These are phyloP conservation scores for Abramis brama DNA, from an alignment of 2,113 vertebrate genomes.

Conservation along the genomic window DNA sequence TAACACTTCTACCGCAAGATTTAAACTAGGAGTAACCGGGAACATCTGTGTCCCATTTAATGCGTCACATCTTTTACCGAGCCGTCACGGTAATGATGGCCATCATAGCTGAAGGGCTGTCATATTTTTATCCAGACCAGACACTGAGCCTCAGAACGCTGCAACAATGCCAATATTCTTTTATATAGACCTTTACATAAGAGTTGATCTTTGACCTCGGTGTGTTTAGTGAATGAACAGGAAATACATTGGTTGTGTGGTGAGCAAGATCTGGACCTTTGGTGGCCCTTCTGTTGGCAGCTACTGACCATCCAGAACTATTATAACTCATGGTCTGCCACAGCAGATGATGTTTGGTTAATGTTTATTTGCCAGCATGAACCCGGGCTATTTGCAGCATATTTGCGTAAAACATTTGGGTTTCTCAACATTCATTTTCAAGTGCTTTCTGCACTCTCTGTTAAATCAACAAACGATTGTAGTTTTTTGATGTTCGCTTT, in stretches of 20 bases:
- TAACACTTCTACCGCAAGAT: constrained; percentile 28
- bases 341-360: constrained; percentile 6
- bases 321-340: constrained; percentile 35
- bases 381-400: neutral
- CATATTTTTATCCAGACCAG: constrained; percentile 28
- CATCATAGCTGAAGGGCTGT: neutral
- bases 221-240: constrained; percentile 18
- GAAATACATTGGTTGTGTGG: constrained; percentile 36
- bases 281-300: neutral
- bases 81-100: constrained; percentile 25
- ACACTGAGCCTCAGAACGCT: constrained; percentile 41
- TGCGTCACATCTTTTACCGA: constrained; percentile 13
- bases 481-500: neutral
- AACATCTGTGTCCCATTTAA: constrained; percentile 38
- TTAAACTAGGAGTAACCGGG: constrained; percentile 20
- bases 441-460: constrained; percentile 7
- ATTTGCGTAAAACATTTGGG: constrained; percentile 1
- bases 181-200: constrained; percentile 18
- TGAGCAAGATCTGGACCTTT: neutral
- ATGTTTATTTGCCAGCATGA: constrained; percentile 25
- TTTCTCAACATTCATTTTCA: neutral
- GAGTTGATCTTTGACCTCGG: neutral
- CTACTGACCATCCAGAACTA: constrained; percentile 11
- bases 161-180: constrained; percentile 5
- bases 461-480: neutral